Evolutionary conservation across 2,888 invertebrate species (phyloP).

Genomic region (Corbicula japonica): DNA sequence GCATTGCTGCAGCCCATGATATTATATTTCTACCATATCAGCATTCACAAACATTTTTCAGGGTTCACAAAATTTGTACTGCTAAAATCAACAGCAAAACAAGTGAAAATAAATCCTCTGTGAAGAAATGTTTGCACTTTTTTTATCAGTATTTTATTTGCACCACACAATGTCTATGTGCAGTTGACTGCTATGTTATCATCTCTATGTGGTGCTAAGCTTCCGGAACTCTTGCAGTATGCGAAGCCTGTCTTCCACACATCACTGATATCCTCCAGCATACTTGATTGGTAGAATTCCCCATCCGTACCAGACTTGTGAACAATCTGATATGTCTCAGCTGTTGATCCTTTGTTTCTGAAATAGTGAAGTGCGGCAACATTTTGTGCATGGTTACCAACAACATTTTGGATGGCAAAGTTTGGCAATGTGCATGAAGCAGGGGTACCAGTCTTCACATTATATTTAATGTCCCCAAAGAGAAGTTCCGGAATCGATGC

Average conservation of each 20-base stretch:
- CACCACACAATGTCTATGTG: too few species aligned
- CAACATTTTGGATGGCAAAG: constrained; percentile 43
- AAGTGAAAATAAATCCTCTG: too few species aligned
- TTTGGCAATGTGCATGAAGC: constrained; percentile 50
- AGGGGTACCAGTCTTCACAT: constrained; percentile 55
- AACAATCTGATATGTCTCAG: constrained; percentile 55
- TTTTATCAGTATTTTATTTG: too few species aligned
- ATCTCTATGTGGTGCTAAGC: constrained; percentile 74
- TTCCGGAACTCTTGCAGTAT: constrained; percentile 78
- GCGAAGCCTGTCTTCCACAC: constrained; percentile 82
- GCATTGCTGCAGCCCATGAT: too few species aligned
- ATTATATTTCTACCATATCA: too few species aligned
- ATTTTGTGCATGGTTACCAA: constrained; percentile 26
- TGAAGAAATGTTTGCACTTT: too few species aligned
- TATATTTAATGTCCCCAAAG: constrained; percentile 80
- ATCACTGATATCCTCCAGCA: constrained; percentile 72
- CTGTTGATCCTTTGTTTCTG: constrained; percentile 53
- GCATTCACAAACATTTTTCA: too few species aligned
- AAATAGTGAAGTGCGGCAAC: constrained; percentile 75
- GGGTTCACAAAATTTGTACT: too few species aligned
- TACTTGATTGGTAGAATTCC: constrained; percentile 46
- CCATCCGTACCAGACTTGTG: constrained; percentile 3
- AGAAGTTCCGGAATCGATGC: constrained; percentile 65
- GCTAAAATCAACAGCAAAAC: too few species aligned
- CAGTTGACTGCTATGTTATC: constrained; percentile 60